These are phyloP conservation scores for Mastomys natalensis DNA, from an alignment of 2,113 vertebrate species.

Conservation along the genomic window DNA sequence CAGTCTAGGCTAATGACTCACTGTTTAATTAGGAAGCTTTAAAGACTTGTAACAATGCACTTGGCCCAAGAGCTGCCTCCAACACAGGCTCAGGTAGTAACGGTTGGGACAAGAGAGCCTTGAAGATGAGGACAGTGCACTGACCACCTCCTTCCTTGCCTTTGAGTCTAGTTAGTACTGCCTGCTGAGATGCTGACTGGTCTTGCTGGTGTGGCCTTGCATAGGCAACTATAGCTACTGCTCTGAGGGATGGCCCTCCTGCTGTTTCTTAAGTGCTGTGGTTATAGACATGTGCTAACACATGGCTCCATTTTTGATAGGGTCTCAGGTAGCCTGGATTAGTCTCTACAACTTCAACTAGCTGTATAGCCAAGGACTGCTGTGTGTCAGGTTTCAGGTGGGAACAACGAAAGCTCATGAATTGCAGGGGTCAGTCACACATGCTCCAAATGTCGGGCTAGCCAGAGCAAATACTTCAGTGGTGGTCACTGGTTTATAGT, in stretches of 20 bases:
- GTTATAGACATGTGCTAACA: neutral
- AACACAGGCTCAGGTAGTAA: neutral
- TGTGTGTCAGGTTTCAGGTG: neutral
- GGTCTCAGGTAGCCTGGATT: neutral
- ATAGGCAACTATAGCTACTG: neutral
- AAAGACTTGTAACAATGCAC: neutral
- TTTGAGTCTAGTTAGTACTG: neutral
- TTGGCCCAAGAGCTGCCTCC: neutral
- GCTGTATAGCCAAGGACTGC: too few relatives aligned
- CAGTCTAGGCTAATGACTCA: neutral
- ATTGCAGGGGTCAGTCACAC: neutral
- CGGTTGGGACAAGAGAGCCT: neutral
- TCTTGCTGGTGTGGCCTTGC: neutral
- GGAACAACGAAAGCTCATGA: neutral
- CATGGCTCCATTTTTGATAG: neutral
- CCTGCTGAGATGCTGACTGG: neutral
- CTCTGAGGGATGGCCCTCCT: neutral
- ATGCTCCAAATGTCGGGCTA: neutral
- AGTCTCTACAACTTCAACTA: neutral
- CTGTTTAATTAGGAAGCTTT: neutral
- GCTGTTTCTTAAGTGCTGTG: neutral
- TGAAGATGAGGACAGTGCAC: neutral
- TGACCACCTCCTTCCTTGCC: neutral
- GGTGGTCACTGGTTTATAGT: neutral
- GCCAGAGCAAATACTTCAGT: neutral